Percentiles rank a stretch among this genome's conserved stretches.
phyloP scores from a whole-genome alignment of 2,113 vertebrate species.

The Trematomus loennbergii region DNA sequence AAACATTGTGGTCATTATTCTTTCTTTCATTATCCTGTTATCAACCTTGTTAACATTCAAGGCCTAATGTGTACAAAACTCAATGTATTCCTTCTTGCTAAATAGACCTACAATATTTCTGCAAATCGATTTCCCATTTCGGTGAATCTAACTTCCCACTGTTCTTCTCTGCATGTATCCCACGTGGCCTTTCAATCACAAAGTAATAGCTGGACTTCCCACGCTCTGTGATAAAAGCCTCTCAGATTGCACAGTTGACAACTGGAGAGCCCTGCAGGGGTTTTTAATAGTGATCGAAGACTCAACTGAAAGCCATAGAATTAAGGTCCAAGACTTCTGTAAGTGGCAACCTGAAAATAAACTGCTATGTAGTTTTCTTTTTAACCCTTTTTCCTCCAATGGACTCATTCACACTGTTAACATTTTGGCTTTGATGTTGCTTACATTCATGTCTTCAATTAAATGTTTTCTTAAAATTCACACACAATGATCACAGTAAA shows the following conservation, averaged over 20 bases:
- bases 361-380: not conserved
- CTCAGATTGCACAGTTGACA: not conserved
- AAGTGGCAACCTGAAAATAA: not conserved
- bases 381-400: not conserved
- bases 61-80: not conserved
- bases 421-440: not conserved
- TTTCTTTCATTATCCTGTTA: not conserved
- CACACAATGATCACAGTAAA: not conserved
- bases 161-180: not conserved
- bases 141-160: not conserved
- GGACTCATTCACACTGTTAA: not conserved
- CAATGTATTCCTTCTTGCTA: not conserved
- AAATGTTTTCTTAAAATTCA: not conserved
- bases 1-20: not conserved
- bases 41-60: not conserved
- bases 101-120: not conserved
- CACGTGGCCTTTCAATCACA: not conserved
- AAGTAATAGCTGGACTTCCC: not conserved
- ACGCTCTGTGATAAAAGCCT: not conserved
- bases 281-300: conserved; percentile 15
- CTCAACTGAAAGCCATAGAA: not conserved
- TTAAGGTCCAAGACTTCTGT: not conserved
- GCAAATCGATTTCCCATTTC: not conserved
- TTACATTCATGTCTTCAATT: not conserved
- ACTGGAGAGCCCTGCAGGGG: not conserved